phyloP scores from a whole-genome alignment of 2,888 invertebrate genomes.

The Folsomia candida region DNA sequence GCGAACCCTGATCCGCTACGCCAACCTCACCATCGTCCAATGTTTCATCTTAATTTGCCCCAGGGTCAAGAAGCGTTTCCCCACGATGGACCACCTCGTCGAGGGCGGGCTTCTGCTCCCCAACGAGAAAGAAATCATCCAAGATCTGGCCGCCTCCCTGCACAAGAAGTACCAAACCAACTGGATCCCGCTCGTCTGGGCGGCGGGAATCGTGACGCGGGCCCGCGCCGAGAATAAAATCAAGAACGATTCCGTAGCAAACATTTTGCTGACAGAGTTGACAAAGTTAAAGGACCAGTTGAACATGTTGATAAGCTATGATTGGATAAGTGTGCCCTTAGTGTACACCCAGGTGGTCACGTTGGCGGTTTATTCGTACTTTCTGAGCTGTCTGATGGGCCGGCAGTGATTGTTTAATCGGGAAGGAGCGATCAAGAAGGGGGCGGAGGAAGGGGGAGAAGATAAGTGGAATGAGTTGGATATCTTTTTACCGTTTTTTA shows the following conservation, averaged over 20 bases:
- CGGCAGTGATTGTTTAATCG: too few species aligned
- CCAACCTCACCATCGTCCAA: background rate
- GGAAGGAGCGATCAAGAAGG: too few species aligned
- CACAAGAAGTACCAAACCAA: conserved; percentile 44
- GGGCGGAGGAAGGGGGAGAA: too few species aligned
- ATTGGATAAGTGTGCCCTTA: too few species aligned
- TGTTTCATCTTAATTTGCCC: background rate
- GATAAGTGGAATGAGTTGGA: too few species aligned
- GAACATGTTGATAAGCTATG: too few species aligned
- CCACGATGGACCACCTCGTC: conserved; percentile 52
- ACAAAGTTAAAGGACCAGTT: too few species aligned
- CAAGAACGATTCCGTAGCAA: conserved; percentile 55
- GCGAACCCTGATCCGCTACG: background rate
- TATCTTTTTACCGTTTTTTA: too few species aligned
- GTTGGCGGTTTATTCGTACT: too few species aligned
- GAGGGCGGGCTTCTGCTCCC: conserved; percentile 53
- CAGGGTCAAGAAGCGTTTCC: conserved; percentile 49
- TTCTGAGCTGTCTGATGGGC: too few species aligned
- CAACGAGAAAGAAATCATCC: conserved; percentile 52
- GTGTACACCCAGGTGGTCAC: conserved; percentile 55
- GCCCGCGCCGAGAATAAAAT: conserved; percentile 52
- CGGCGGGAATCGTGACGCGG: conserved; percentile 51
- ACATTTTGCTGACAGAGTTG: too few species aligned
- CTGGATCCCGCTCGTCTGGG: conserved; percentile 54
- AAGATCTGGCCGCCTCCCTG: too few species aligned